phyloP scores from a whole-genome alignment of 2,888 invertebrate species.

The Apodemia duryi region DNA sequence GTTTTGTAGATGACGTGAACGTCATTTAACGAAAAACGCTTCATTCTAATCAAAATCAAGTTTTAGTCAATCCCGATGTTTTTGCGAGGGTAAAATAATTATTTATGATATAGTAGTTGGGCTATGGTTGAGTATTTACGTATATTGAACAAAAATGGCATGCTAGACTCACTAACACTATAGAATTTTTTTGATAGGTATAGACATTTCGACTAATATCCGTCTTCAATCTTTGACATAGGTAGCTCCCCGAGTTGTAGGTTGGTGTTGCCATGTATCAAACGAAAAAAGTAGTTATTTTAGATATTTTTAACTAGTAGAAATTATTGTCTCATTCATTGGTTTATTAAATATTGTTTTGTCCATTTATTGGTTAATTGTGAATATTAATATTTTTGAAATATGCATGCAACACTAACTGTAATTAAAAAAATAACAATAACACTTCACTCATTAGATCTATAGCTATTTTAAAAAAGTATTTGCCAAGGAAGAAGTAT shows the following conservation, averaged over 20 bases:
- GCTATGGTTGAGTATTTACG: constrained; percentile 64
- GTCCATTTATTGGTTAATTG: constrained; percentile 10
- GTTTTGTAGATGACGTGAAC: constrained; percentile 7
- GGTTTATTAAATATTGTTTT: constrained; percentile 16
- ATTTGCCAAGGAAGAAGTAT: constrained; percentile 27
- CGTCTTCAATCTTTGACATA: constrained; percentile 35
- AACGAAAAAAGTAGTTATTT: constrained; percentile 19
- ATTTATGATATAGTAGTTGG: constrained; percentile 47
- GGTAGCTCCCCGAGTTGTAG: constrained; percentile 49
- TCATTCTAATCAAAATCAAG: not conserved
- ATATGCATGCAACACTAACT: constrained; percentile 30
- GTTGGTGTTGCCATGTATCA: constrained; percentile 54
- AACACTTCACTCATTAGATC: constrained; percentile 33
- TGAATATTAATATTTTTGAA: not conserved
- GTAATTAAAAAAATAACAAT: constrained; percentile 22
- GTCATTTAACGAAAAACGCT: not conserved
- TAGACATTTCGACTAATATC: constrained; percentile 32
- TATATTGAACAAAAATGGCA: constrained; percentile 56
- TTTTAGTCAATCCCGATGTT: constrained; percentile 4
- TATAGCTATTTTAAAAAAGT: constrained; percentile 27
- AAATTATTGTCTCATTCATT: constrained; percentile 13
- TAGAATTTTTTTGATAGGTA: constrained; percentile 41
- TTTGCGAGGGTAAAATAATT: constrained; percentile 9
- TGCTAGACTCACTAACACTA: constrained; percentile 70
- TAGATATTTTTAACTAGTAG: constrained; percentile 23